Conservation (phyloP, 2,888 invertebrate genomes). For the Cataglyphis livida region DNA sequence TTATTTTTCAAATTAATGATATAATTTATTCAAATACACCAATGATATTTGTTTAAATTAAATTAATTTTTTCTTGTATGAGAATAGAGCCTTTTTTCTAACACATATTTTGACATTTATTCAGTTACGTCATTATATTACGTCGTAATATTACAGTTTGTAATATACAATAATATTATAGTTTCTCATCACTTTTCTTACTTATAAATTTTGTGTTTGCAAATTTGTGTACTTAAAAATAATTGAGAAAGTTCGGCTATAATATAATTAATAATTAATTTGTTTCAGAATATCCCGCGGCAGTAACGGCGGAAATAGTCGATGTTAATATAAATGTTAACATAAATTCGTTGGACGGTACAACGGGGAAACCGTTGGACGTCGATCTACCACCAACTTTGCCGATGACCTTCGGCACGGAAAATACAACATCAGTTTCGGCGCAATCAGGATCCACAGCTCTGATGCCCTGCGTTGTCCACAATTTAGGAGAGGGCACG, state of each 20-base stretch:
- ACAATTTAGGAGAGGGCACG: conserved; percentile 95
- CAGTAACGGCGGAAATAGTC: conserved; percentile 81
- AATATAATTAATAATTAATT: conserved; percentile 27
- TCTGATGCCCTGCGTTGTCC: conserved; percentile 93
- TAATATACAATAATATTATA: not conserved
- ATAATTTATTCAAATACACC: not conserved
- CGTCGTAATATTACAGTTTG: not conserved
- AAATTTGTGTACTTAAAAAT: not conserved
- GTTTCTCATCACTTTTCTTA: not conserved
- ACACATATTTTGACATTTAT: not conserved
- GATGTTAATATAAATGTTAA: conserved; percentile 78
- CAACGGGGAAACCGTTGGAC: conserved; percentile 80
- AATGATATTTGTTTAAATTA: not conserved
- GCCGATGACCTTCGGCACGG: conserved; percentile 93
- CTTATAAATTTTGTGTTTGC: not conserved
- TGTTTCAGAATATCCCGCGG: conserved; percentile 71
- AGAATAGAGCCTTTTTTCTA: not conserved
- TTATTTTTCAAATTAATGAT: conserved; percentile 12
- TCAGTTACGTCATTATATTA: not conserved
- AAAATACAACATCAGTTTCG: conserved; percentile 93
- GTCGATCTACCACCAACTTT: conserved; percentile 85
- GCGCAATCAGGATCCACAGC: conserved; percentile 95
- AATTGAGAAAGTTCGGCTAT: too few relatives aligned
- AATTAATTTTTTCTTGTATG: not conserved
- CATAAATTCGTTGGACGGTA: conserved; percentile 75